Evolutionary conservation across 1,140 invertebrate genomes (phyloP), one percentile per base, ranked within the genome.

Genomic region (Bactericera cockerelli): DNA sequence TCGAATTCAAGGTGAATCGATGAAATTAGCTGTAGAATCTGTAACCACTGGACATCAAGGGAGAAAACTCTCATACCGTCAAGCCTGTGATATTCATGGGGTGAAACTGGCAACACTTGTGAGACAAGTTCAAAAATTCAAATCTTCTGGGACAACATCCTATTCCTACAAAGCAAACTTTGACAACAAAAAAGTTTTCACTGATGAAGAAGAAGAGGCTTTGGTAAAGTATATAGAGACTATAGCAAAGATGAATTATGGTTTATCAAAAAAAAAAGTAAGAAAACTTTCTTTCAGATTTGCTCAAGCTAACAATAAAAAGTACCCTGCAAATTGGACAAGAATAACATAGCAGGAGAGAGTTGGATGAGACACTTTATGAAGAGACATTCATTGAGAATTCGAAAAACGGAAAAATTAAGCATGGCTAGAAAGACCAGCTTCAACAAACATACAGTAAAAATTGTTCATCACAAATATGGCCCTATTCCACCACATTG

Each of bases 351-450:
- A 25, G 72, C 70, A n/a, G 70, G 69, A 26, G 55, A 57, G 14
- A 70, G 71, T 25, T 73, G 73, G 70, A 67, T 70, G 55, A 33
- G 42, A 33, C 38, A 16, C 14, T 72, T 69, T 61, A 56, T 69
- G 54, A 66, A 68, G 64, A 55, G 69, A 11, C 64, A 72, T 63
- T 59, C n/a, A n/a, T n/a, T n/a, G n/a, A n/a, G n/a, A n/a, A n/a
- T n/a, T n/a, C n/a, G n/a, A n/a, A n/a, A n/a, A n/a, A n/a, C n/a
- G n/a, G n/a, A n/a, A n/a, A n/a, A n/a, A n/a, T n/a, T n/a, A n/a
- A n/a, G n/a, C n/a, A n/a, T n/a, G n/a, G n/a, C n/a, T n/a, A n/a
- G n/a, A n/a, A n/a, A n/a, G n/a, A n/a, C n/a, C n/a, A n/a, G n/a
- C n/a, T n/a, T n/a, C n/a, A n/a, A n/a, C n/a, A n/a, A n/a, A n/a